A percentile compares a stretch with the other conserved stretches of the same genome.
phyloP scores from a whole-genome alignment of 2,797 vertebrate genomes.

The Anguilla obscura region DNA sequence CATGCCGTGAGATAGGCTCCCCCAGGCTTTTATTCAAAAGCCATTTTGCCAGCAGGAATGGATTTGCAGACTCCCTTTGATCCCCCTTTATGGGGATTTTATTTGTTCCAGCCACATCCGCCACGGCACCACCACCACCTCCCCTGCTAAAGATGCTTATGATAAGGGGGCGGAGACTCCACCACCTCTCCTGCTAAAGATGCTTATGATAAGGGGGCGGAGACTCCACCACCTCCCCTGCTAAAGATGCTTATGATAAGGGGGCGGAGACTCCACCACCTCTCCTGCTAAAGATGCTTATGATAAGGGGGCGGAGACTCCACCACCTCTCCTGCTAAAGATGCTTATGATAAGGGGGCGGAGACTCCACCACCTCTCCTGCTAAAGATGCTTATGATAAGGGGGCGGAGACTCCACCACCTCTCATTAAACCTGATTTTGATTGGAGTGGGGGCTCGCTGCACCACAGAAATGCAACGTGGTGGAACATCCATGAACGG shows the following conservation, averaged over 20 bases:
- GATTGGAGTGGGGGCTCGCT: background rate
- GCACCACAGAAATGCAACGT: conserved; percentile 12
- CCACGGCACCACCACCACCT: conserved; percentile 62
- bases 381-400: background rate
- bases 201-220: conserved; percentile 17
- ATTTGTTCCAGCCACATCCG: conserved; percentile 90
- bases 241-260: background rate
- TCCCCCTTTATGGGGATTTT: conserved; percentile 84
- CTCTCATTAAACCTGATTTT: background rate
- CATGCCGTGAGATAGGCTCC: conserved; percentile 61
- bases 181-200: background rate
- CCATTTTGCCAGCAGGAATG: conserved; percentile 83
- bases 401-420: conserved; percentile 26
- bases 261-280: conserved; percentile 28
- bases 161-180: conserved; percentile 30
- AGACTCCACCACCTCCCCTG: background rate
- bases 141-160: conserved; percentile 80
- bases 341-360: conserved; percentile 20
- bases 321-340: background rate
- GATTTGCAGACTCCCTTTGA: conserved; percentile 85
- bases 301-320: conserved; percentile 29
- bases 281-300: background rate
- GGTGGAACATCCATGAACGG: too few species aligned
- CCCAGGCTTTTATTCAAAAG: conserved; percentile 67
- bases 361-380: conserved; percentile 7